These are phyloP conservation scores for Parasteatoda lunata DNA, from an alignment of 2,888 invertebrate species.

Conservation along the genomic window DNA sequence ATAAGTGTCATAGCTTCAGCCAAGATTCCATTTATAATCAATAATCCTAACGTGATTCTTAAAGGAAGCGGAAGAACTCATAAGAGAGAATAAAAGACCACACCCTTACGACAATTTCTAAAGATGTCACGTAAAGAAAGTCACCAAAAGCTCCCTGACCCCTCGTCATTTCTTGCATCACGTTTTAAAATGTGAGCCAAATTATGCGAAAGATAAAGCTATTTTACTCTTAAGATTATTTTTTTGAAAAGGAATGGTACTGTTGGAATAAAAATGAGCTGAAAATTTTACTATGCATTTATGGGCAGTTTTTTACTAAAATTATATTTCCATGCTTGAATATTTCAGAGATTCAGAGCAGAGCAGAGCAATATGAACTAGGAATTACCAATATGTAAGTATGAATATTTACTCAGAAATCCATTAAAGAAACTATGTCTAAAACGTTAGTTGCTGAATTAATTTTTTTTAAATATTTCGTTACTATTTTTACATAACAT, in stretches of 20 bases:
- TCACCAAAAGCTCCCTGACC: constrained; percentile 25
- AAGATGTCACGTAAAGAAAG: constrained; percentile 39
- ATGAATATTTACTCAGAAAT: no score
- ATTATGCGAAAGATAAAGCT: neutral
- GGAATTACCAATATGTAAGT: no score
- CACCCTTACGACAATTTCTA: constrained; percentile 32
- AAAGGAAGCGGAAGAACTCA: constrained; percentile 46
- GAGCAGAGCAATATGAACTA: no score
- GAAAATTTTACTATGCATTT: neutral
- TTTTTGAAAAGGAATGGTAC: neutral
- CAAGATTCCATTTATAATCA: constrained; percentile 32
- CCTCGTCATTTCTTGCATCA: constrained; percentile 11
- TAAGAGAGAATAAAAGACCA: constrained; percentile 45
- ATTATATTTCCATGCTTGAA: no score
- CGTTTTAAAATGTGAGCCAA: constrained; percentile 10
- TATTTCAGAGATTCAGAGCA: no score
- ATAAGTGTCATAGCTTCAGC: constrained; percentile 13
- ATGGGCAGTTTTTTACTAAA: no score
- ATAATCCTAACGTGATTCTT: constrained; percentile 20
- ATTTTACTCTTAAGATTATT: neutral
- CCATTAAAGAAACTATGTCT: no score
- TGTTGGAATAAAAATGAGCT: constrained; percentile 20
- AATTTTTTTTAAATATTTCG: no score
- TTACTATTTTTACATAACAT: no score
- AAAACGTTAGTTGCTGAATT: no score